Conservation (phyloP, 1,140 invertebrate genomes). For the Apocrypta bakeri region DNA sequence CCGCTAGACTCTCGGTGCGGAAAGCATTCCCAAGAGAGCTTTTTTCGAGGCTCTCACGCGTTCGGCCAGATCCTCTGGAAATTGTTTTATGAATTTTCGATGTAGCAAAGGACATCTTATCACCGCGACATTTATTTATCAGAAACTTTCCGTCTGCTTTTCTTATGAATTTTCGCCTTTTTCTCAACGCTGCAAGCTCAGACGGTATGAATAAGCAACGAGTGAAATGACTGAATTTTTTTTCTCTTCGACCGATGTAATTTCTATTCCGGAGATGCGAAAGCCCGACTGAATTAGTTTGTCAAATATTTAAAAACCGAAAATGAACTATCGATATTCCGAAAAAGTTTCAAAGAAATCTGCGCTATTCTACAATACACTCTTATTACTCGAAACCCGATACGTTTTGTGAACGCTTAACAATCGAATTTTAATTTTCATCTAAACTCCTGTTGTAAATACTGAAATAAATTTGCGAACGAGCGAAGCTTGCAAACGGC, state of each 20-base stretch:
- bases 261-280: not conserved
- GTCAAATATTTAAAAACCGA: not conserved
- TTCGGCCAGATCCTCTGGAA: not conserved
- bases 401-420: no score
- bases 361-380: no score
- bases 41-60: constrained; percentile 3
- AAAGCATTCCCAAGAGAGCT: constrained; percentile 6
- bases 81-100: constrained; percentile 37
- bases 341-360: no score
- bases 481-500: no score
- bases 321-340: no score
- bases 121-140: not conserved
- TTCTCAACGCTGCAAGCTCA: not conserved
- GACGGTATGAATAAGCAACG: not conserved
- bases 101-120: not conserved
- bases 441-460: no score
- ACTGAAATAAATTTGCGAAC: no score
- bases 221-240: not conserved
- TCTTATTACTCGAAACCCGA: no score
- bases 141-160: not conserved
- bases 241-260: not conserved
- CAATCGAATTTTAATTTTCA: no score
- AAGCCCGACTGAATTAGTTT: not conserved
- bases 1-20: not conserved
- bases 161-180: not conserved